These are phyloP conservation scores for Lysiphlebus fabarum DNA, from an alignment of 1,140 invertebrate species.

Conservation along the genomic window DNA sequence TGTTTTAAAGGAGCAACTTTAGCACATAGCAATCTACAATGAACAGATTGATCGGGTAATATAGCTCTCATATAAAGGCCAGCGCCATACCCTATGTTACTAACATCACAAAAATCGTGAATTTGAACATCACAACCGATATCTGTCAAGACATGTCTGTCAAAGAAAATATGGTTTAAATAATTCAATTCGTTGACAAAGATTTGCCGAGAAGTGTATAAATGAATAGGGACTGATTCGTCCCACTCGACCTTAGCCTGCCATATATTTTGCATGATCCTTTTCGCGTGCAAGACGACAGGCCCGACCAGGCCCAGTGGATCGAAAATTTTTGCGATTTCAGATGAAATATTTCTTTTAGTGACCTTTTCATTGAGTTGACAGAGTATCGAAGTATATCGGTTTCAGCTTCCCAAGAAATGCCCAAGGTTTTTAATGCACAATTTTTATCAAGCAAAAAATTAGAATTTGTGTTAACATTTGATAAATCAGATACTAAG, in stretches of 20 bases:
- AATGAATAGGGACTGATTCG: constrained; percentile 18
- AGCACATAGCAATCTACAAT: not conserved
- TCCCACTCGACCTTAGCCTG: constrained; percentile 37
- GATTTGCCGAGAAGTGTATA: constrained; percentile 25
- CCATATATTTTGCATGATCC: constrained; percentile 37
- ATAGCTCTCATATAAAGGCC: not conserved
- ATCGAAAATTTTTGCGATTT: constrained; percentile 39
- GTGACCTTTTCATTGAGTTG: constrained; percentile 29
- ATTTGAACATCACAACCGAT: not conserved
- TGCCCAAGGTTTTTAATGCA: constrained; percentile 33
- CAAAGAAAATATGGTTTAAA: not conserved
- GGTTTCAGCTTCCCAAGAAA: constrained; percentile 33
- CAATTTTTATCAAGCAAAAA: constrained; percentile 18
- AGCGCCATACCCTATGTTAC: constrained; percentile 1
- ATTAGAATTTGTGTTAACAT: constrained; percentile 16
- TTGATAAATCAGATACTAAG: constrained; percentile 29
- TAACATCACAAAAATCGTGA: constrained; percentile 10
- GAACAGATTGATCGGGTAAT: not conserved
- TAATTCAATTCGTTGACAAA: constrained; percentile 12
- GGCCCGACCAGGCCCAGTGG: constrained; percentile 39
- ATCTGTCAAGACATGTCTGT: constrained; percentile 5
- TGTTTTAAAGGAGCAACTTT: constrained; percentile 4
- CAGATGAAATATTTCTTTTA: constrained; percentile 27
- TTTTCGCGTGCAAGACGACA: constrained; percentile 35
- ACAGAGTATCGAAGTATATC: constrained; percentile 27